phyloP scores from a whole-genome alignment of 2,888 invertebrate genomes.

The Rhagonycha fulva region DNA sequence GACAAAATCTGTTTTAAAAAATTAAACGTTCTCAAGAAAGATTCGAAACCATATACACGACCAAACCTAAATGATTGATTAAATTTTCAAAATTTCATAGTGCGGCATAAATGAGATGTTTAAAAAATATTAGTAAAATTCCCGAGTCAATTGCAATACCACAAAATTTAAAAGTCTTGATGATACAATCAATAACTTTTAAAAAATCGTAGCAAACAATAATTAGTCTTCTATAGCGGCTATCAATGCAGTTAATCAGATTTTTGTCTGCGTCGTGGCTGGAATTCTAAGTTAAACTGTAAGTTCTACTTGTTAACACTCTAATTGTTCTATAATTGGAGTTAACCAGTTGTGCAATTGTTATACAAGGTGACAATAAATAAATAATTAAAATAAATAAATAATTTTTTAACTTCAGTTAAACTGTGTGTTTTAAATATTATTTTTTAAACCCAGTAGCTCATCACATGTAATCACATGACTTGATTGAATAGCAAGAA shows the following conservation, averaged over 20 bases:
- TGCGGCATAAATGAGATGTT: no score
- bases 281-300: neutral
- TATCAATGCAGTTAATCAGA: neutral
- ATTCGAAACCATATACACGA: neutral
- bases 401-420: neutral
- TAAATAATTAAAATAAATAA: neutral
- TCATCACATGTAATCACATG: neutral
- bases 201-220: neutral
- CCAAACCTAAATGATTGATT: neutral
- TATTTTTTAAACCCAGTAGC: neutral
- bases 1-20: neutral
- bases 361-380: neutral
- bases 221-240: neutral
- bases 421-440: neutral
- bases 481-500: no score
- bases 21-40: neutral
- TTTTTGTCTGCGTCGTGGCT: neutral
- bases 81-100: neutral
- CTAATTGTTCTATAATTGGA: neutral
- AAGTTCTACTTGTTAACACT: neutral
- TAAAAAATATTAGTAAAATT: no score
- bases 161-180: no score
- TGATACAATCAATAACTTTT: no score
- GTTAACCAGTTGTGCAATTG: neutral
- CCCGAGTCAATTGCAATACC: no score